Percentiles rank a stretch among this genome's conserved stretches.
These are phyloP conservation scores for Drosophila nannoptera DNA, from an alignment of 1,140 invertebrate species.

Conservation along the genomic window DNA sequence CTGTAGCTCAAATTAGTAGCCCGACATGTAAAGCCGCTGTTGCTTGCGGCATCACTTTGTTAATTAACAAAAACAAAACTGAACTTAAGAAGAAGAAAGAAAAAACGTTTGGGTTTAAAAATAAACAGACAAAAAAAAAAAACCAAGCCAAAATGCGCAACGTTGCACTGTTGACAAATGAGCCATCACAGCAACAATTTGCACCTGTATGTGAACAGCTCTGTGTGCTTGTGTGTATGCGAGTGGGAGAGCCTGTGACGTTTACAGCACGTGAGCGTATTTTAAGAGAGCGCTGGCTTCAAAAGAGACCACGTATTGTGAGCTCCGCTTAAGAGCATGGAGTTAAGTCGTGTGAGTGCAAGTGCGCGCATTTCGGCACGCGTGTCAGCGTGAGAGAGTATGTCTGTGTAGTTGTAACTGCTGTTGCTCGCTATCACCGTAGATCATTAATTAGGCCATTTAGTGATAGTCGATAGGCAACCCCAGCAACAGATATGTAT, in stretches of 20 bases:
- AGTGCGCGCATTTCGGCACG: not conserved
- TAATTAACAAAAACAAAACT: conserved; percentile 43
- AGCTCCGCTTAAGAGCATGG: conserved; percentile 42
- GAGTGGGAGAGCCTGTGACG: conserved; percentile 20
- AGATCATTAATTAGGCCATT: conserved; percentile 17
- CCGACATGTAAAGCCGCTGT: not conserved
- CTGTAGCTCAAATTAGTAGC: conserved; percentile 18
- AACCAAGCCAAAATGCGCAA: conserved; percentile 59
- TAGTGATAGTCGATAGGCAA: conserved; percentile 30
- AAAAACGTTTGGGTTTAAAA: conserved; percentile 47
- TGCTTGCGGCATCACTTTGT: conserved; percentile 33
- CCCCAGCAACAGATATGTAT: conserved; percentile 2
- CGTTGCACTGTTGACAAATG: conserved; percentile 65
- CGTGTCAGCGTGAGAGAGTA: not conserved
- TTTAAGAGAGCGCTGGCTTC: conserved; percentile 20
- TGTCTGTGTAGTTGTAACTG: conserved; percentile 7
- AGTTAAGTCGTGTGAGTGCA: conserved; percentile 12
- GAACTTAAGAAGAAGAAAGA: conserved; percentile 2
- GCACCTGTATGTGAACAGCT: conserved; percentile 24
- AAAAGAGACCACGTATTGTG: conserved; percentile 42
- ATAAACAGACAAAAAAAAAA: conserved; percentile 46
- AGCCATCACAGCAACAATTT: conserved; percentile 29
- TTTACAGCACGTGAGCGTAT: conserved; percentile 53
- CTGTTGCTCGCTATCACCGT: conserved; percentile 18
- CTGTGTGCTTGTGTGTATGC: conserved; percentile 31